Evolutionary conservation across 2,113 vertebrate genomes (phyloP).

Genomic region (Mesembrinibis cayennensis): DNA sequence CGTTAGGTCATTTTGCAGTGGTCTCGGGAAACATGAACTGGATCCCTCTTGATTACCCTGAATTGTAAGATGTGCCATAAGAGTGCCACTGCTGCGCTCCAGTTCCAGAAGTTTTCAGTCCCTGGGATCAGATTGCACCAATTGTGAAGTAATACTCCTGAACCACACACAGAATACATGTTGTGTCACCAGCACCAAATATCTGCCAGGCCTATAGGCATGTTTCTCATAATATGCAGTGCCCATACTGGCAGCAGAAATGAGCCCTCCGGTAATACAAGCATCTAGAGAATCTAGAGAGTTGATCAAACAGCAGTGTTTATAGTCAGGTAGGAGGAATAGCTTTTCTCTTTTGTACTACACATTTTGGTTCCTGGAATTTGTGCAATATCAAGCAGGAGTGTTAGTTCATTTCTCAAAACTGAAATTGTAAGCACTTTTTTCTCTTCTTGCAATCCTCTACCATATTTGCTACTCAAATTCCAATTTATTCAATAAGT

Average conservation of each 20-base stretch:
- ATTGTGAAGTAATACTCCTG: background rate
- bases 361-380: background rate
- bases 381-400: background rate
- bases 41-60: background rate
- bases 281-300: background rate
- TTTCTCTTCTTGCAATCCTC: background rate
- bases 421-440: background rate
- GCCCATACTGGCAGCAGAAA: background rate
- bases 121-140: background rate
- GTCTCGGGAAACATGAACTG: background rate
- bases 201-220: background rate
- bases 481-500: background rate
- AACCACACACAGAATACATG: background rate
- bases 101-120: background rate
- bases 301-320: background rate
- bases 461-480: background rate
- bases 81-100: background rate
- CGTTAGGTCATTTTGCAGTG: background rate
- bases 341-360: background rate
- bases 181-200: background rate
- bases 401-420: background rate
- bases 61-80: background rate
- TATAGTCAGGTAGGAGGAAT: background rate
- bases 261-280: background rate
- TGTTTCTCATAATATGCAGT: background rate